These are phyloP conservation scores for Pholis gunnellus DNA, from an alignment of 2,113 vertebrate genomes.

Conservation along the genomic window DNA sequence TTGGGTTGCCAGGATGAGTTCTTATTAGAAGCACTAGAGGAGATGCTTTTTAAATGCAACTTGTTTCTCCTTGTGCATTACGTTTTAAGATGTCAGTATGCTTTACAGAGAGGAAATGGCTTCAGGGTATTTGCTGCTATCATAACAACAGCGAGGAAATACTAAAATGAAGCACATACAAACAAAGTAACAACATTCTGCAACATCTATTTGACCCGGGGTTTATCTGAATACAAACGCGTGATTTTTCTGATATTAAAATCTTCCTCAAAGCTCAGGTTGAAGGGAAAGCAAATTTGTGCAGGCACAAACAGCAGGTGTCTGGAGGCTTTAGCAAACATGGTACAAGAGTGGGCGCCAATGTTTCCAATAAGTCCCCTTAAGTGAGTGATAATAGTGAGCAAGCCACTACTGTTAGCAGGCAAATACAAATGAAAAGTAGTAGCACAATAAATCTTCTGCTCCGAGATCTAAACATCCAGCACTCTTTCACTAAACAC, in stretches of 20 bases:
- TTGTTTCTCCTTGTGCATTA: slow-evolving; percentile 29
- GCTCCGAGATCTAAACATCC: slow-evolving; percentile 21
- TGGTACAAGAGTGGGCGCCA: neutral
- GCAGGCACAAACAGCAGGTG: slow-evolving; percentile 19
- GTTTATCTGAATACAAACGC: slow-evolving; percentile 18
- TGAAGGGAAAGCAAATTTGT: slow-evolving; percentile 9
- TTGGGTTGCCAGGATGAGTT: slow-evolving; percentile 3
- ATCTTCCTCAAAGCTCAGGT: slow-evolving; percentile 8
- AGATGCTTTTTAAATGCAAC: slow-evolving; percentile 36
- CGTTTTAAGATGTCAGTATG: slow-evolving; percentile 19
- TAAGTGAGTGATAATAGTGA: slow-evolving; percentile 36
- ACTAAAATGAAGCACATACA: neutral
- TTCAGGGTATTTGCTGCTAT: slow-evolving; percentile 35
- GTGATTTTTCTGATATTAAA: slow-evolving; percentile 15
- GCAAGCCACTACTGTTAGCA: slow-evolving; percentile 52
- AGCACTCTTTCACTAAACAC: slow-evolving; percentile 40
- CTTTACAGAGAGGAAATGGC: slow-evolving; percentile 27
- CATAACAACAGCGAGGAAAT: slow-evolving; percentile 20
- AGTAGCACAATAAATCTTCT: slow-evolving; percentile 34
- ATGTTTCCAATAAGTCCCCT: neutral
- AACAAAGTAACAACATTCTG: slow-evolving; percentile 19
- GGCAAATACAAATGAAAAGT: slow-evolving; percentile 29
- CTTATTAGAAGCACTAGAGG: slow-evolving; percentile 22
- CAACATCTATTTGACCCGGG: slow-evolving; percentile 6
- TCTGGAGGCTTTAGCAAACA: slow-evolving; percentile 14